Conservation (phyloP, 2,113 vertebrate species). For the Hydrochoerus hydrochaeris region DNA sequence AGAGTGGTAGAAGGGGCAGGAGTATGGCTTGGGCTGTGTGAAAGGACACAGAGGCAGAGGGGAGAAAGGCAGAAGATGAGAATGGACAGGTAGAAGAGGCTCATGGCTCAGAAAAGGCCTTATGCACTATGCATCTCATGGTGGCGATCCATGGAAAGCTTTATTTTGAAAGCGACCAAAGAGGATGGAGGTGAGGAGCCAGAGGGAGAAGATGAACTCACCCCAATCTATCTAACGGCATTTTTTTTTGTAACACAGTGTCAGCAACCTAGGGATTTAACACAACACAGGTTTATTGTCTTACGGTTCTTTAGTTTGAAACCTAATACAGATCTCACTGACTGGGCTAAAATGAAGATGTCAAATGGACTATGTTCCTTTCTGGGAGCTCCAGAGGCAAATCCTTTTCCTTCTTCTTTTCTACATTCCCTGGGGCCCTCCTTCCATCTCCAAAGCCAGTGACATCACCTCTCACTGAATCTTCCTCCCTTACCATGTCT, state of each 20-base stretch:
- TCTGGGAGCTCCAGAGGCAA: not conserved
- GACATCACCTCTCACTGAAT: not conserved
- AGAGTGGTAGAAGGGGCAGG: not conserved
- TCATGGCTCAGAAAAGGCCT: not conserved
- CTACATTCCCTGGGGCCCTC: not conserved
- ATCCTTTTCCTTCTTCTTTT: not conserved
- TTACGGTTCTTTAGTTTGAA: not conserved
- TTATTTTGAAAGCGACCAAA: not conserved
- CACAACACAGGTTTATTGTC: not conserved
- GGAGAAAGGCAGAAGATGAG: not conserved
- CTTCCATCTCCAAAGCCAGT: not conserved
- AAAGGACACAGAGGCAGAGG: not conserved
- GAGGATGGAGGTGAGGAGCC: not conserved
- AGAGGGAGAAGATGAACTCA: not conserved
- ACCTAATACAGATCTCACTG: not conserved
- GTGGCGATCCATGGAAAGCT: not conserved
- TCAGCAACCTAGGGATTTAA: not conserved
- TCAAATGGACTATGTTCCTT: not conserved
- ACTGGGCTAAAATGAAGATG: conserved; percentile 29
- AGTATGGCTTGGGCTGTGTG: fast-evolving
- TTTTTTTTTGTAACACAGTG: not conserved
- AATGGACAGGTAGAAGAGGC: not conserved
- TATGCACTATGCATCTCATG: not conserved
- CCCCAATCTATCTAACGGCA: not conserved
- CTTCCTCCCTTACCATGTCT: not conserved